Conservation (phyloP, 2,113 vertebrate species). For the Guaruba guarouba region DNA sequence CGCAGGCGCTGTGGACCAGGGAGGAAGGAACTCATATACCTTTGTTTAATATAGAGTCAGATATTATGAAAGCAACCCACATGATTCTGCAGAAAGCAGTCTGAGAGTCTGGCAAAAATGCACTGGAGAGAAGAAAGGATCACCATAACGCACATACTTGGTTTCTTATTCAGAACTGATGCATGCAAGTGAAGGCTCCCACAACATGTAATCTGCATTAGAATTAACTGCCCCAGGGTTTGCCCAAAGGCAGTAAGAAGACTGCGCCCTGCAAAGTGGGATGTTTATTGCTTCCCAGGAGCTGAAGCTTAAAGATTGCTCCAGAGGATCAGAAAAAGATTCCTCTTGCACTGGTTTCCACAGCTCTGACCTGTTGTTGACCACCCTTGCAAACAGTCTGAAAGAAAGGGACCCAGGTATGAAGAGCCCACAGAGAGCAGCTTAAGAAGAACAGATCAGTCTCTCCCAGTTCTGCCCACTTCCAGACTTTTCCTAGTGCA, state of each 20-base stretch:
- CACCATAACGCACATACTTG: not conserved
- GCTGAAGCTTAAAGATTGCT: not conserved
- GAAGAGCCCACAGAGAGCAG: not conserved
- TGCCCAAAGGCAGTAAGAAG: not conserved
- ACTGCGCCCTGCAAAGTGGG: not conserved
- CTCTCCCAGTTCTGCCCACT: not conserved
- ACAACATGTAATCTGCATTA: not conserved
- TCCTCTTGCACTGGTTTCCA: rapidly evolving
- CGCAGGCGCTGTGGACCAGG: not conserved
- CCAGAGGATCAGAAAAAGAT: not conserved
- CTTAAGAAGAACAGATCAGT: not conserved
- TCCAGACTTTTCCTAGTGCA: not conserved
- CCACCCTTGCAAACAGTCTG: not conserved
- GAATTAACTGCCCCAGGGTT: not conserved
- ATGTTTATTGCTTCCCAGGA: not conserved
- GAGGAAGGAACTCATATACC: not conserved
- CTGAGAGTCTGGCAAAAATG: not conserved
- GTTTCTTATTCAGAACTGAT: not conserved
- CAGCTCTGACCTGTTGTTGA: not conserved
- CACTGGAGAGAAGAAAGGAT: not conserved
- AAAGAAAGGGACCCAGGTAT: not conserved
- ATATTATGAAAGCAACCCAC: not conserved
- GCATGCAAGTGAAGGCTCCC: not conserved
- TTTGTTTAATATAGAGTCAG: not conserved
- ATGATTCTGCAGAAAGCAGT: not conserved